Evolutionary conservation across 2,113 vertebrate species (phyloP).

Genomic region (Plecotus auritus): DNA sequence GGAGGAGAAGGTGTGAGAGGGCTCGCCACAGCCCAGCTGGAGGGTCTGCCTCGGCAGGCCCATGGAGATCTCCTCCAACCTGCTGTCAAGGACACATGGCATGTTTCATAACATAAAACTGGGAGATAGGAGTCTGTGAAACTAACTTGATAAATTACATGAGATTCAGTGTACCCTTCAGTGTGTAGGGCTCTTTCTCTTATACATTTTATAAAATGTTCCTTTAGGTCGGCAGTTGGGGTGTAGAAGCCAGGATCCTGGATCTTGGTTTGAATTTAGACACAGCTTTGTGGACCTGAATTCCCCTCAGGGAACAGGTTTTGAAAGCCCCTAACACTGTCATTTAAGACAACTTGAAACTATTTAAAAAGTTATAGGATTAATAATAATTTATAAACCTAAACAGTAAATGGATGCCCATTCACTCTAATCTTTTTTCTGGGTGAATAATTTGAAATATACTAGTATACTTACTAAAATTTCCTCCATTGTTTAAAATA

Average conservation of each 20-base stretch:
- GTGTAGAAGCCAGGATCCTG: not conserved
- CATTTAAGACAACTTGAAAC: constrained; percentile 25
- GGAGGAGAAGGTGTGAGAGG: not conserved
- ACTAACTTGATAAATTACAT: not conserved
- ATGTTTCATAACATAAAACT: not conserved
- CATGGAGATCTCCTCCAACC: not conserved
- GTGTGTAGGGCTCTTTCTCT: not conserved
- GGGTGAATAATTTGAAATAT: constrained; percentile 39
- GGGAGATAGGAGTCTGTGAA: not conserved
- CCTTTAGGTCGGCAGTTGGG: not conserved
- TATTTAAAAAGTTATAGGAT: constrained; percentile 30
- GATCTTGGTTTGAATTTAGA: not conserved
- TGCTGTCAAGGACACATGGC: not conserved
- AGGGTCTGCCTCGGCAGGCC: not conserved
- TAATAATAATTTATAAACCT: constrained; percentile 31
- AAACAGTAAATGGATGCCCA: not conserved
- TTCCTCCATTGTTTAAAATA: constrained; percentile 54
- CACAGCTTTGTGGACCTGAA: no score
- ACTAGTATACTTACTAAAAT: constrained; percentile 48
- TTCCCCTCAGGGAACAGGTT: no score
- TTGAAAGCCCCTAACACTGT: not conserved
- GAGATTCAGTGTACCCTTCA: not conserved
- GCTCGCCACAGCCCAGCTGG: not conserved
- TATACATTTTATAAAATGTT: not conserved
- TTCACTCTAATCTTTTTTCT: constrained; percentile 6